Evolutionary conservation across 2,113 vertebrate genomes (phyloP).

Genomic region (Peromyscus polionotus): DNA sequence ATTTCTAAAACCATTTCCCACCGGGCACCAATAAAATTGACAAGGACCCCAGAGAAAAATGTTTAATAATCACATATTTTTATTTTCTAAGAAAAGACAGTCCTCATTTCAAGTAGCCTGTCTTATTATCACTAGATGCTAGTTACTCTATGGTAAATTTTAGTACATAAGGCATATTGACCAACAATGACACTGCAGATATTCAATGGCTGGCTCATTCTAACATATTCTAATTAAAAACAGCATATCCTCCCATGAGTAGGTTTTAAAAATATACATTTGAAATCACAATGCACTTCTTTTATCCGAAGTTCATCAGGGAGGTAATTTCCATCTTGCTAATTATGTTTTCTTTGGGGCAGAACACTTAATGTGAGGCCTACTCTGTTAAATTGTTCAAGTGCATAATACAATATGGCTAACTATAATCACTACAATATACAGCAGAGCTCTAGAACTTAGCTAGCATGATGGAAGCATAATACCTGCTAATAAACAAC

Average conservation of each 20-base stretch:
- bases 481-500: neutral
- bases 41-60: neutral
- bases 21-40: neutral
- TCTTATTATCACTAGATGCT: neutral
- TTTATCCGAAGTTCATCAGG: constrained; percentile 5
- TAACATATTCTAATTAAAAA: constrained; percentile 1
- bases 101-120: neutral
- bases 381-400: neutral
- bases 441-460: neutral
- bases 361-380: neutral
- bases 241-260: neutral
- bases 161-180: neutral
- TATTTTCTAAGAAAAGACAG: neutral
- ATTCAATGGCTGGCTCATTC: neutral
- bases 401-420: neutral
- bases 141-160: constrained; percentile 1
- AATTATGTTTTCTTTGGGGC: neutral
- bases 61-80: neutral
- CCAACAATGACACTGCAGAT: neutral
- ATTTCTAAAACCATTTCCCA: constrained; percentile 42
- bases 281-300: neutral
- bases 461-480: neutral
- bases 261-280: neutral
- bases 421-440: neutral
- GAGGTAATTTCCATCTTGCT: neutral